These are phyloP conservation scores for Streptopelia turtur DNA, from an alignment of 2,797 vertebrate species.

Conservation along the genomic window DNA sequence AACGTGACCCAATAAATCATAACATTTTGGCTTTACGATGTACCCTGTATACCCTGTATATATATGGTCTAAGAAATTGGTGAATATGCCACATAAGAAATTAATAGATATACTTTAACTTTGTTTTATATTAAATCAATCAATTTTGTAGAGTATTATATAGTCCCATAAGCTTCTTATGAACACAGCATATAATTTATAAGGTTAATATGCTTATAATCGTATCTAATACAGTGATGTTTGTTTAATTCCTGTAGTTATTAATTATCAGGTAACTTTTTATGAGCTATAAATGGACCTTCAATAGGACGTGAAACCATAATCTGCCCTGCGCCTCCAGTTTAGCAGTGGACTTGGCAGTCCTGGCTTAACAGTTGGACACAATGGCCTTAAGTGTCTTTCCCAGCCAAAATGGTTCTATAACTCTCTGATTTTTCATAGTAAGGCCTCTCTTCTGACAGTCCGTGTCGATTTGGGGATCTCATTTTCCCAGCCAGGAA, in stretches of 20 bases:
- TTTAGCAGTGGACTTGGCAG: too few relatives aligned
- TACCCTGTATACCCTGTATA: background rate
- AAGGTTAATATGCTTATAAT: background rate
- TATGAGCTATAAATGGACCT: background rate
- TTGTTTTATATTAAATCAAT: background rate
- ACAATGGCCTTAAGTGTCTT: too few relatives aligned
- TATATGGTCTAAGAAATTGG: background rate
- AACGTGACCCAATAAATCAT: background rate
- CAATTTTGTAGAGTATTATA: background rate
- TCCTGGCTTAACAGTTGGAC: too few relatives aligned
- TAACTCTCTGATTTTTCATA: background rate
- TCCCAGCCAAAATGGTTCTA: too few relatives aligned
- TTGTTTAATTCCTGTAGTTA: background rate
- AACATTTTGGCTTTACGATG: background rate
- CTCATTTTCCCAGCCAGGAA: background rate
- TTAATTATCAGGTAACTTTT: background rate
- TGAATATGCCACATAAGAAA: background rate
- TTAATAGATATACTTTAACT: background rate
- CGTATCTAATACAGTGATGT: background rate
- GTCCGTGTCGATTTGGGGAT: rapidly evolving
- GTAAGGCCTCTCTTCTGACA: background rate
- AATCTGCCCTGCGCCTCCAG: background rate
- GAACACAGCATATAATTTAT: background rate
- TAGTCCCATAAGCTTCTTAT: background rate
- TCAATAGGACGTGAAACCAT: background rate